Evolutionary conservation across 2,888 invertebrate genomes (phyloP), one percentile per base, ranked within the genome.

Genomic region (Caenorhabditis uteleia): DNA sequence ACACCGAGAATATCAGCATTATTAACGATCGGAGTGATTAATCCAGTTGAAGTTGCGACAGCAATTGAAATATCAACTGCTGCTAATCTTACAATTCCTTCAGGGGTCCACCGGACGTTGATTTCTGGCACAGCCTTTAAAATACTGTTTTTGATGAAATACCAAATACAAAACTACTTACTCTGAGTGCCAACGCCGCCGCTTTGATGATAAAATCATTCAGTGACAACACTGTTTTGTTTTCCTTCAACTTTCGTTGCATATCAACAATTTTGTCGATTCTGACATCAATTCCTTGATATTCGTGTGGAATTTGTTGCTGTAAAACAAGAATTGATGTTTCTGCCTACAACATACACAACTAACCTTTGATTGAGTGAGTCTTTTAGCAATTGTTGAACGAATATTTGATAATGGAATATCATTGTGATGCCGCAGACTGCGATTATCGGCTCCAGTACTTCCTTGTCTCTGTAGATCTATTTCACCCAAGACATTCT

Each of bases 11-110:
- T 80, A 47, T 87, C 85, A 2, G 88, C 88, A 68, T 86, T 85
- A 58, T 86, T 87, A 14, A 98, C 88, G 74, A 98, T 97, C 1
- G 98, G 98, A 1, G 98, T 98, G 64, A 98, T 95, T 10, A 98
- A 88, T 0, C 74, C 97, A 64, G 88, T 88, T 2, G 92, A 91
- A 0, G 95, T 95, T 60, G 93, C 92, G 2, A 98, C 97, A 1
- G 97, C 95, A 56, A 98, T 91, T 79, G 91, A 92, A 1, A 98
- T 90, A 85, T 98, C 97, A 10, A 95, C 95, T 77, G 60, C 47
- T 6, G 47, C 48, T 18, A 70, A 59, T 14, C 39, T 42, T 16
- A 45, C 40, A 14, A 58, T 58, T 46, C 60, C 55, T 31, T 68
- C 65, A 3, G 43, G 34, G 4, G 50, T 67, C 66, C 62, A 70